Conservation (phyloP, 2,113 vertebrate species). For the Salvator merianae region DNA sequence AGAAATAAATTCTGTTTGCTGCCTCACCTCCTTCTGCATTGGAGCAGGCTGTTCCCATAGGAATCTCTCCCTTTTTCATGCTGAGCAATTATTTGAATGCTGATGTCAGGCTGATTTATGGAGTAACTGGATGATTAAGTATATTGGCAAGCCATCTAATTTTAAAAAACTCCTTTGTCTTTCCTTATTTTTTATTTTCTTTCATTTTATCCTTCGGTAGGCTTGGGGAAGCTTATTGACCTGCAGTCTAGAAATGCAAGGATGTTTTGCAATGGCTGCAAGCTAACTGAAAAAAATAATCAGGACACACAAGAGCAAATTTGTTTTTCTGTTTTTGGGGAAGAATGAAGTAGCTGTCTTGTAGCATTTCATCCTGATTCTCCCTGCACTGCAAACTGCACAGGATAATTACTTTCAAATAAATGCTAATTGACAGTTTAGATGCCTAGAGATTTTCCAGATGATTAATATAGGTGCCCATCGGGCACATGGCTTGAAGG, state of each 20-base stretch:
- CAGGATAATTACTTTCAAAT: conserved; percentile 45
- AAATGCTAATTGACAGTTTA: conserved; percentile 55
- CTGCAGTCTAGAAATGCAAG: conserved; percentile 35
- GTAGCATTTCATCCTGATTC: conserved; percentile 42
- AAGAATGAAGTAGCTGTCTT: conserved; percentile 36
- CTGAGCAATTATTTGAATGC: conserved; percentile 41
- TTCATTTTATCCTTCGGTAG: conserved; percentile 37
- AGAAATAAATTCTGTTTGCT: conserved; percentile 35
- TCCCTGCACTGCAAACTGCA: background rate
- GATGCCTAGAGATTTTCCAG: conserved; percentile 45
- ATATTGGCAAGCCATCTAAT: conserved; percentile 52
- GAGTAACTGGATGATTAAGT: conserved; percentile 55
- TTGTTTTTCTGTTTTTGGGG: conserved; percentile 42
- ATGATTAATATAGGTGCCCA: conserved; percentile 58
- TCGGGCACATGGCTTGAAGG: conserved; percentile 47
- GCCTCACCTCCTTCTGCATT: conserved; percentile 3
- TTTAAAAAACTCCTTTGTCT: conserved; percentile 47
- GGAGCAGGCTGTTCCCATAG: conserved; percentile 36
- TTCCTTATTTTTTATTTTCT: conserved; percentile 14
- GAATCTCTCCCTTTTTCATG: conserved; percentile 45
- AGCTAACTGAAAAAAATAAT: conserved; percentile 43
- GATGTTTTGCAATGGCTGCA: background rate
- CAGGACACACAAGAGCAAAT: conserved; percentile 18
- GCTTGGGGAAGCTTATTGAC: conserved; percentile 44
- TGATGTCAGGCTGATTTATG: conserved; percentile 54